phyloP scores from a whole-genome alignment of 1,140 invertebrate genomes.

The Drosophila ambigua region DNA sequence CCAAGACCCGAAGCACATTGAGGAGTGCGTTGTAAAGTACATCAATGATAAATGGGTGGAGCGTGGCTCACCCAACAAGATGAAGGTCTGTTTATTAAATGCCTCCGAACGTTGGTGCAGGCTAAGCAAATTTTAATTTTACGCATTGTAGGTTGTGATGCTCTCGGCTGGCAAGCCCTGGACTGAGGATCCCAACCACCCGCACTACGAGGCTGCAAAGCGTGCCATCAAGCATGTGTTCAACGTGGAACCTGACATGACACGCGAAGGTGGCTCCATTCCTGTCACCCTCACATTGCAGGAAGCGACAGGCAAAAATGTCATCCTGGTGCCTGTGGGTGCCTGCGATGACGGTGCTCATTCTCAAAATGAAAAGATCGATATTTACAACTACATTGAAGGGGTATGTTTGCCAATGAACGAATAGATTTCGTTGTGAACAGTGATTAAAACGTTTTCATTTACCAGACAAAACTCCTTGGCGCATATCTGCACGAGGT shows the following conservation, averaged over 20 bases:
- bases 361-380: constrained; percentile 99
- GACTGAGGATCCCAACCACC: constrained; percentile 96
- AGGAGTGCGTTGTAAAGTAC: constrained; percentile 90
- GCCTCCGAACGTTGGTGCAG: neutral
- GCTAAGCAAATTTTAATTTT: constrained; percentile 77
- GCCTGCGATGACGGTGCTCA: constrained; percentile 98
- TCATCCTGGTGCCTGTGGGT: constrained; percentile 95
- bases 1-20: constrained; percentile 92
- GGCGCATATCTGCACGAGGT: constrained; percentile 94
- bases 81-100: constrained; percentile 86
- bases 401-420: constrained; percentile 88
- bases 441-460: constrained; percentile 16
- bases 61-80: constrained; percentile 93
- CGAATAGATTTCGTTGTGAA: neutral
- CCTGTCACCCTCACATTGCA: constrained; percentile 96
- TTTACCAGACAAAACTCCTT: constrained; percentile 91
- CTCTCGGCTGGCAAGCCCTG: constrained; percentile 91
- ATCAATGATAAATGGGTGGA: constrained; percentile 89
- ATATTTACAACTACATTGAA: constrained; percentile 96
- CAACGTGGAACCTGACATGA: constrained; percentile 96
- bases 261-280: constrained; percentile 97
- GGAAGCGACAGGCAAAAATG: constrained; percentile 95
- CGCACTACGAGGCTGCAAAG: constrained; percentile 95
- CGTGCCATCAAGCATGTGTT: constrained; percentile 95
- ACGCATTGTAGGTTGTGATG: constrained; percentile 86